Base-by-base conservation (phyloP, 2,113 vertebrate genomes). In the Tragelaphus buxtoni region DNA sequence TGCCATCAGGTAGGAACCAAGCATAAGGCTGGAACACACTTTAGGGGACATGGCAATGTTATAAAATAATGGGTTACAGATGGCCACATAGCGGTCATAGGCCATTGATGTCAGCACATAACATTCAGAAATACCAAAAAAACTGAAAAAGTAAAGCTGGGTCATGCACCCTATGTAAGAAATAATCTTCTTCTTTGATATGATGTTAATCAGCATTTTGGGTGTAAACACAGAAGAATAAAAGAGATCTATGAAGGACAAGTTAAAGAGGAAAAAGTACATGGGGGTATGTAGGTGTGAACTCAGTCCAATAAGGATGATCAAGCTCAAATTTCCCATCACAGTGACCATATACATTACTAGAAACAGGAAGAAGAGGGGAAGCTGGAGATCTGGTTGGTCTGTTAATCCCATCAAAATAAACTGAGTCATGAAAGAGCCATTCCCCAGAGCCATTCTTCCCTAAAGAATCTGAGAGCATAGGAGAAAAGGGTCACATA, bases 231-330 rank as follows among this genome's bases (percentile, higher is more conserved):
- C 79, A 84, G 72, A 92, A 61, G 93, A 94, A 35, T 91, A 97
- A 51, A 58, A 95, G 58, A 96, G 47, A 3, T 97, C 96, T 58
- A 94, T 51, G 47, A 91, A 94, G 12, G 97, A 97, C 32, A 98
- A 91, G 39, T 96, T 97, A 24, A 95, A 96, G 42, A 98, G 90
- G 20, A 98, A 98, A 39, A 97, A 86, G 63, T 98, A 98, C 97
- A 98, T 97, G 90, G 96, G 92, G 0, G 56, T 97, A 12, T 98
- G 96, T 30, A 97, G 96, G 12, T 96, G 80, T 42, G 90, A 56
- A 30, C 88, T 93, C 24, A 96, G 22, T 10, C 58, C 20, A 39
- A 95, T 98, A 22, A 95, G 9, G n/a, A 9, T 20, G 4, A 95
- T 18, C 17, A 97, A 82, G 11, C 74, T 22, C 56, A 94, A 53